Percentiles rank a stretch among this genome's conserved stretches.
These are phyloP conservation scores for Athene noctua DNA, from an alignment of 2,113 vertebrate species.

Conservation along the genomic window DNA sequence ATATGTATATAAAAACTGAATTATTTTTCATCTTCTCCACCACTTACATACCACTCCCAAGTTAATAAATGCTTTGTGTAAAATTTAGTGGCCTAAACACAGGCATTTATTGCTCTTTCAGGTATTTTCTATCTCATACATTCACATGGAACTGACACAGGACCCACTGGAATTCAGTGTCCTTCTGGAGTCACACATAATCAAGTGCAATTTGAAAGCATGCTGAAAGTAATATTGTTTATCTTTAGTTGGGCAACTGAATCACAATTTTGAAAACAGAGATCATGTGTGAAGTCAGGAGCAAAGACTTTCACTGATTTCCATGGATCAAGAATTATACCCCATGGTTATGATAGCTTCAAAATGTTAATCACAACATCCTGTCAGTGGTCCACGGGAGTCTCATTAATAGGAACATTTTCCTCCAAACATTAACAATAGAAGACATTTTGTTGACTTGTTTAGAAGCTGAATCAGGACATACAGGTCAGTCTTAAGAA, in stretches of 20 bases:
- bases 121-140: background rate
- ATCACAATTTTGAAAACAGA: background rate
- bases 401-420: background rate
- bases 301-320: background rate
- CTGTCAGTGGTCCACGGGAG: background rate
- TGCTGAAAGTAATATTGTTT: background rate
- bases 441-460: background rate
- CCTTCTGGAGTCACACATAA: background rate
- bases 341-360: background rate
- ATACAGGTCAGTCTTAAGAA: background rate
- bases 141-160: background rate
- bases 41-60: background rate
- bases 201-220: background rate
- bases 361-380: background rate
- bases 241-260: background rate
- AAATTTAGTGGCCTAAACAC: background rate
- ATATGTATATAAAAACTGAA: background rate
- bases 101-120: background rate
- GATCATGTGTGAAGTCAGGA: background rate
- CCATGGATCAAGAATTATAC: background rate
- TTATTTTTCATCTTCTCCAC: background rate
- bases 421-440: background rate
- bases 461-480: background rate
- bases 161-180: background rate
- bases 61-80: background rate